phyloP scores from a whole-genome alignment of 2,888 invertebrate genomes.

The Hypsopygia costalis region DNA sequence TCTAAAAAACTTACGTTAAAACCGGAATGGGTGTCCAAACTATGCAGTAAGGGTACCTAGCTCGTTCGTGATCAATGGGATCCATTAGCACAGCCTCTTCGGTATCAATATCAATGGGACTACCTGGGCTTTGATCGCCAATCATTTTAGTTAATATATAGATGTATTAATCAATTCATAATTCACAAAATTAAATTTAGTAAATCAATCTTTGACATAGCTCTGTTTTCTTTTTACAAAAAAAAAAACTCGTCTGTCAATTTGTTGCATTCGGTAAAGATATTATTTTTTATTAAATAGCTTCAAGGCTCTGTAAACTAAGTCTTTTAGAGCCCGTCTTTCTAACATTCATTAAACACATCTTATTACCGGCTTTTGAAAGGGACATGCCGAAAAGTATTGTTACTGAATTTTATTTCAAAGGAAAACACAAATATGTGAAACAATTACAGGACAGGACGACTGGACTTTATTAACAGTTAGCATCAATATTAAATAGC shows the following conservation, averaged over 20 bases:
- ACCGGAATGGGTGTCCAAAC: constrained; percentile 98
- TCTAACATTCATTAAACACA: no score
- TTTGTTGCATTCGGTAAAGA: not conserved
- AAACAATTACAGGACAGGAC: no score
- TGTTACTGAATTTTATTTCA: no score
- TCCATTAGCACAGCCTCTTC: constrained; percentile 66
- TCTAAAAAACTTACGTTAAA: constrained; percentile 85
- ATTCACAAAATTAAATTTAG: not conserved
- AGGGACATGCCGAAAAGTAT: no score
- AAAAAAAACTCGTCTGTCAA: not conserved
- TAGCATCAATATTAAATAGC: no score
- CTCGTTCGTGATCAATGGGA: constrained; percentile 78
- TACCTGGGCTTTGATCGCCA: constrained; percentile 52
- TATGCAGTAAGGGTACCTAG: constrained; percentile 93
- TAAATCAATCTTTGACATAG: not conserved
- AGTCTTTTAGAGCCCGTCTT: no score
- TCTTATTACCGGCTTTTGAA: no score
- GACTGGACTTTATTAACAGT: no score
- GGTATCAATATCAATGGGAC: constrained; percentile 45
- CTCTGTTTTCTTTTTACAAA: not conserved
- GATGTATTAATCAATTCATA: constrained; percentile 1
- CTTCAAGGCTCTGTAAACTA: no score
- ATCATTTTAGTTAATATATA: constrained; percentile 34
- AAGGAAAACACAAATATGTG: no score
- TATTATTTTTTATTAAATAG: no score